Base-by-base conservation (phyloP, 2,113 vertebrate genomes). In the Choloepus hoffmanni region DNA sequence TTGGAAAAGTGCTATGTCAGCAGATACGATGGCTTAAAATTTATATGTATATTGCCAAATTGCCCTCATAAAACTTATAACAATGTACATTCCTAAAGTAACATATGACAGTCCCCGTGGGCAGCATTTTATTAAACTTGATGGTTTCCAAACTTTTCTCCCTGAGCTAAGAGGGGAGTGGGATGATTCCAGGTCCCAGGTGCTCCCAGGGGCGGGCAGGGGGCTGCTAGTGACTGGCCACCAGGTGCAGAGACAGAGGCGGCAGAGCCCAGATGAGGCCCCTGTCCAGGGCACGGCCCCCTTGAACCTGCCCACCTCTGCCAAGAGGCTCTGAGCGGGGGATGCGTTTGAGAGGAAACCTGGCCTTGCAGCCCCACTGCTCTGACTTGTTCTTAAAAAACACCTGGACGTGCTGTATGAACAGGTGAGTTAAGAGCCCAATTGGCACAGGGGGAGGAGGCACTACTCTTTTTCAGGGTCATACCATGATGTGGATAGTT, bases 301-400 rank as follows among this genome's bases (percentile, higher is more conserved):
- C 68, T 62, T 50, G 43, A 12, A 1, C 1, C 53, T n/a, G 28
- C 97, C 88, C 60, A 2, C 78, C 95, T 90, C 13, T 83, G 40
- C 97, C 96, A 95, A 96, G 96, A 68, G 88, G 97, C 97, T 97
- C 97, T 97, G 97, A 79, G 92, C 24, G 92, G 96, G 98, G 24
- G 79, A 97, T 98, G 97, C 91, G 97, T 97, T 89, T 65, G 96
- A 95, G 97, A 97, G 98, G 98, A 98, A 97, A 97, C 90, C 97
- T 97, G 97, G 97, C 97, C 96, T 95, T 24, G 97, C 96, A 97
- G 97, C 97, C 85, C 68, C 94, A 96, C 97, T 96, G 94, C 97
- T 98, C 95, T 1, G 3, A 95, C 96, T 95, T 78, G 95, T 96
- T 98, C 97, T 96, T 97, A 94, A 96, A 98, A 96, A 45, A 96